phyloP scores from a whole-genome alignment of 2,888 invertebrate species.

The Agrotis exclamationis region DNA sequence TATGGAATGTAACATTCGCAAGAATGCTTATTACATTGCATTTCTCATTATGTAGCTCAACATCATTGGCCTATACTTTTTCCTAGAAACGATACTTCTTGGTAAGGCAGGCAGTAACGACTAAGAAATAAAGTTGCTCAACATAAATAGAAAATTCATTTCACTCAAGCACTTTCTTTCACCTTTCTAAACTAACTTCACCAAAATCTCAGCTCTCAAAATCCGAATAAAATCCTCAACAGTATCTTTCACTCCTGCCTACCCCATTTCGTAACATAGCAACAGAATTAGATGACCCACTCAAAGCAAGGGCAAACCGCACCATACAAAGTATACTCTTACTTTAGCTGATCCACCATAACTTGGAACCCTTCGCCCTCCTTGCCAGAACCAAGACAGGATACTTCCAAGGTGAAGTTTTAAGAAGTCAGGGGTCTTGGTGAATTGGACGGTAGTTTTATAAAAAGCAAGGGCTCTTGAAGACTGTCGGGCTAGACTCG shows the following conservation, averaged over 20 bases:
- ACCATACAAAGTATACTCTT: conserved; percentile 71
- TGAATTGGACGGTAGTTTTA: conserved; percentile 76
- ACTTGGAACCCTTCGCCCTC: conserved; percentile 33
- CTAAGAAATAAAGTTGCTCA: no score
- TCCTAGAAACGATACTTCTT: no score
- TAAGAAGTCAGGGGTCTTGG: conserved; percentile 64
- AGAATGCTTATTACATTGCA: no score
- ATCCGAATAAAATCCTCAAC: conserved; percentile 9
- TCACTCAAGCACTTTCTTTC: no score
- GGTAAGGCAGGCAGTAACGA: not conserved
- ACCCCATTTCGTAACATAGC: conserved; percentile 63
- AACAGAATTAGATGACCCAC: conserved; percentile 68
- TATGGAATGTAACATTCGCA: no score
- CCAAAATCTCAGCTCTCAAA: conserved; percentile 3
- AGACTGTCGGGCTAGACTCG: conserved; percentile 84
- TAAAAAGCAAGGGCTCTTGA: conserved; percentile 85
- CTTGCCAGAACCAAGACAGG: not conserved
- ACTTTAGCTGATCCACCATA: conserved; percentile 52
- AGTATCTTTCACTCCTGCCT: conserved; percentile 26
- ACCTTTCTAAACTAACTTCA: not conserved
- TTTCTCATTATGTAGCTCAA: no score
- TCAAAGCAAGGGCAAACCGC: conserved; percentile 68
- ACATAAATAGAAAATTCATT: no score
- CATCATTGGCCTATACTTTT: no score
- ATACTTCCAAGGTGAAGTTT: not conserved